A percentile compares a stretch with the other conserved stretches of the same genome.
Evolutionary conservation across 1,140 invertebrate species (phyloP).

Genomic region (Choristoneura fumiferana): DNA sequence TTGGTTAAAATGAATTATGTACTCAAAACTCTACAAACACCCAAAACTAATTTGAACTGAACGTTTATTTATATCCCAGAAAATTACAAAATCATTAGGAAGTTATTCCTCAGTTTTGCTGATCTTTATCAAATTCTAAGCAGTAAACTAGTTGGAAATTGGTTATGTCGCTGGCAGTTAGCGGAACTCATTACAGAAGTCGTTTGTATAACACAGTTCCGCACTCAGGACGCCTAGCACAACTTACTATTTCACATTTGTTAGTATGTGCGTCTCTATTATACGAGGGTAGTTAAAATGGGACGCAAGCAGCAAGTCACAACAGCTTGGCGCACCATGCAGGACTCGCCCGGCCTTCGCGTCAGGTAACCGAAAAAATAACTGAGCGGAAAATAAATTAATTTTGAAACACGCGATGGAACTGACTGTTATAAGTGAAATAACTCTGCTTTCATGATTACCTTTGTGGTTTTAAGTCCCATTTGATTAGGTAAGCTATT

Average conservation of each 20-base stretch:
- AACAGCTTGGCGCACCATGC: no score
- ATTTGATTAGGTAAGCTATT: slow-evolving; percentile 31
- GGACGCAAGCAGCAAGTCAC: no score
- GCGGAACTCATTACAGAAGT: slow-evolving; percentile 57
- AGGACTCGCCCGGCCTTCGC: background rate
- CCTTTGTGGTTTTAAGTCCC: slow-evolving; percentile 51
- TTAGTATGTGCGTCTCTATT: no score
- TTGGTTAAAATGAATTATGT: no score
- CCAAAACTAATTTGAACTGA: no score
- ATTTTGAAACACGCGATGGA: slow-evolving; percentile 66
- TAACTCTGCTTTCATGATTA: slow-evolving; percentile 58
- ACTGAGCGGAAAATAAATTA: slow-evolving; percentile 62
- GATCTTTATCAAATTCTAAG: slow-evolving; percentile 15
- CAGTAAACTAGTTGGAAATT: slow-evolving; percentile 28
- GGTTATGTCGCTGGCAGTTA: slow-evolving; percentile 43
- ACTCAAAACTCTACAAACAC: no score
- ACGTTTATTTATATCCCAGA: background rate
- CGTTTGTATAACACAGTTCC: slow-evolving; percentile 47
- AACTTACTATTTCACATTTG: no score
- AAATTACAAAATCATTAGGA: background rate
- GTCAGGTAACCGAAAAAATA: slow-evolving; percentile 42
- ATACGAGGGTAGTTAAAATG: no score
- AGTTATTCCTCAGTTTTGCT: background rate
- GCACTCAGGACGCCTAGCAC: slow-evolving; percentile 33
- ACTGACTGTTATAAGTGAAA: slow-evolving; percentile 57